Evolutionary conservation across 1,140 invertebrate species (phyloP).

Genomic region (Schlechtendalia chinensis): DNA sequence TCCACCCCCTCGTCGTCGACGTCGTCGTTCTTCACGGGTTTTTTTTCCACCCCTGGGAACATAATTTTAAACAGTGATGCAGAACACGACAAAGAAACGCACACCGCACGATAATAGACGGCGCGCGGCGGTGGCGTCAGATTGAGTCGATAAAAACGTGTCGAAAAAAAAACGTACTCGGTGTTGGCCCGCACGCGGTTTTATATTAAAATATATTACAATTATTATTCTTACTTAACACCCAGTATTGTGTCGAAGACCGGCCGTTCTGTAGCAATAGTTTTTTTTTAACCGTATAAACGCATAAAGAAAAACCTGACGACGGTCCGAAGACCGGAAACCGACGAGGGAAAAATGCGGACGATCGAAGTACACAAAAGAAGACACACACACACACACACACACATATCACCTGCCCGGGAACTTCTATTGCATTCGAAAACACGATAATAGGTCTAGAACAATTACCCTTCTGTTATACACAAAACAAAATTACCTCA

Average conservation of each 20-base stretch:
- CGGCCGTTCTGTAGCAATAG: not conserved
- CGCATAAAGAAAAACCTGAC: not conserved
- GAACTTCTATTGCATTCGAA: not conserved
- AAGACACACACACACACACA: no score
- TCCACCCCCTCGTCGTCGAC: not conserved
- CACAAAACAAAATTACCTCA: conserved; percentile 19
- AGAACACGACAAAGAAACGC: not conserved
- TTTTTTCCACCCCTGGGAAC: not conserved
- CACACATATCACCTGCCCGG: conserved; percentile 17
- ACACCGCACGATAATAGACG: not conserved
- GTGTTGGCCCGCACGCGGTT: not conserved
- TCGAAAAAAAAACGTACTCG: not conserved
- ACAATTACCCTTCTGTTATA: not conserved
- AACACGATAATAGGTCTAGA: not conserved
- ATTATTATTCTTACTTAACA: not conserved
- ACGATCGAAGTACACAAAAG: conserved; percentile 18
- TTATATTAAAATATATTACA: not conserved
- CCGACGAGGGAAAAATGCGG: not conserved
- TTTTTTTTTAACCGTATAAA: not conserved
- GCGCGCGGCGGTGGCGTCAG: not conserved
- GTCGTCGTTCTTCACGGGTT: no score
- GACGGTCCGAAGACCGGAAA: conserved; percentile 7
- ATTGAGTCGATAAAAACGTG: not conserved
- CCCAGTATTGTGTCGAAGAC: not conserved
- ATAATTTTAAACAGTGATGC: not conserved